These are phyloP conservation scores for Numenius phaeopus DNA, from an alignment of 2,797 vertebrate species.

Conservation along the genomic window DNA sequence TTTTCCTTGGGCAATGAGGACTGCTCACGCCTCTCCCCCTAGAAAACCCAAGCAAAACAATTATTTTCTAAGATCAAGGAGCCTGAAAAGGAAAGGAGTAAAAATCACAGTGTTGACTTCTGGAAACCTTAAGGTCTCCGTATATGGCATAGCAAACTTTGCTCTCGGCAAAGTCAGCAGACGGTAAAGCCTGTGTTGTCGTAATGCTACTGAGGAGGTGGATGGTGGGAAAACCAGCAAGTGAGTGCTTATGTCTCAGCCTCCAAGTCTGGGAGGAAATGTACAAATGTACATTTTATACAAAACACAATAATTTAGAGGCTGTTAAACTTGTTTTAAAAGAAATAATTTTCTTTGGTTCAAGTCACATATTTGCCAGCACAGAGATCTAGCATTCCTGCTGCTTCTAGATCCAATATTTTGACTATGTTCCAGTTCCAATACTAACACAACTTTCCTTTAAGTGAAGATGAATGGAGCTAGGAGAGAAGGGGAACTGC, in stretches of 20 bases:
- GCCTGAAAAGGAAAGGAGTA: not conserved
- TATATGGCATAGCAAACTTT: not conserved
- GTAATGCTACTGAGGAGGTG: rapidly evolving
- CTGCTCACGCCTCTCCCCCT: not conserved
- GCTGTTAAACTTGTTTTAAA: not conserved
- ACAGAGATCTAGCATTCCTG: not conserved
- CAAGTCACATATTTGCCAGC: not conserved
- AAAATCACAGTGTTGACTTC: not conserved
- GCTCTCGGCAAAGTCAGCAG: not conserved
- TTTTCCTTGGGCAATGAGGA: not conserved
- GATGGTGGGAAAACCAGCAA: not conserved
- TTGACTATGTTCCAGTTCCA: not conserved
- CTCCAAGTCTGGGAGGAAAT: not conserved
- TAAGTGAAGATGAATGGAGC: not conserved
- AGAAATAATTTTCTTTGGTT: not conserved
- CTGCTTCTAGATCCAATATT: not conserved
- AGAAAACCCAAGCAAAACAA: not conserved
- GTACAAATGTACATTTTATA: not conserved
- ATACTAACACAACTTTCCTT: not conserved
- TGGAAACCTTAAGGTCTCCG: not conserved
- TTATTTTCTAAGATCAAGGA: not conserved
- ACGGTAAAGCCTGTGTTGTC: not conserved
- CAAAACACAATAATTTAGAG: not conserved
- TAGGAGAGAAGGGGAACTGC: not conserved
- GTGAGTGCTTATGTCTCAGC: not conserved